These are phyloP conservation scores for Leucophora obtusa DNA, from an alignment of 2,888 invertebrate species.

Conservation along the genomic window DNA sequence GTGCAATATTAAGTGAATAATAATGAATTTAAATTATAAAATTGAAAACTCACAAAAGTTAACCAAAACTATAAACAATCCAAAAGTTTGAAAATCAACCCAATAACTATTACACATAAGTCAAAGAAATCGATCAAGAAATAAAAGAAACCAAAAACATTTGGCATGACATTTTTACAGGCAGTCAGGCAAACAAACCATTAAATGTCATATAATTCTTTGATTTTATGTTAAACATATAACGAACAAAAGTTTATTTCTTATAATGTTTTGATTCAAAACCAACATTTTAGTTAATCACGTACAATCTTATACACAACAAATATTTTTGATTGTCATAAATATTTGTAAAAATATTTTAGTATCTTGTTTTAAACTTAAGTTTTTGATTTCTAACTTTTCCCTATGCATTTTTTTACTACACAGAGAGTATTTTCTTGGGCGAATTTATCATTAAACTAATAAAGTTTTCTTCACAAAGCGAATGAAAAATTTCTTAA, in stretches of 20 bases:
- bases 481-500: no score
- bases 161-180: slow-evolving; percentile 1
- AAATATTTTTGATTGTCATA: not conserved
- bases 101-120: slow-evolving; percentile 3
- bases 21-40: slow-evolving; percentile 12
- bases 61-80: not conserved
- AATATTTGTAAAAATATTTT: not conserved
- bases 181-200: not conserved
- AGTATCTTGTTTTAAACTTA: not conserved
- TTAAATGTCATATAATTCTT: not conserved
- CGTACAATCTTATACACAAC: not conserved
- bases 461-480: no score
- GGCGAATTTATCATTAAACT: no score
- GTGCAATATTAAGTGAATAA: slow-evolving; percentile 31
- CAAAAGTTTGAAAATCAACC: not conserved
- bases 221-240: not conserved
- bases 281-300: not conserved
- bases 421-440: no score
- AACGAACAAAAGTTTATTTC: not conserved
- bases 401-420: not conserved
- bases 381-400: not conserved
- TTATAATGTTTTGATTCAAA: not conserved
- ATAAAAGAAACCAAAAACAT: not conserved
- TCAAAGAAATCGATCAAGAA: slow-evolving; percentile 1
- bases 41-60: not conserved